These are phyloP conservation scores for Leptinotarsa tumamoca DNA, from an alignment of 2,888 invertebrate species.

Conservation along the genomic window DNA sequence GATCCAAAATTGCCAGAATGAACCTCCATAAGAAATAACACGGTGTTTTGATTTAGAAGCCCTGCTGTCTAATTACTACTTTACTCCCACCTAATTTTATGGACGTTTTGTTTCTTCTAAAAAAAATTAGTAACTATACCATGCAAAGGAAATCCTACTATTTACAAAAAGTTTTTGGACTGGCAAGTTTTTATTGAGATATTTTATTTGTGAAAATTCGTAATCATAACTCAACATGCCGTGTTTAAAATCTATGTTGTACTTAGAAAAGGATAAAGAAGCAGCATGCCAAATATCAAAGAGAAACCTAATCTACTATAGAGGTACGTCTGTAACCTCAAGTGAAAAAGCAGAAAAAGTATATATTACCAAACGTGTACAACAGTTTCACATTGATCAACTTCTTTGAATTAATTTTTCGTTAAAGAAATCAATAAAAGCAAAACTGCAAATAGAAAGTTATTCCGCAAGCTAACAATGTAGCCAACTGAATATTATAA, in stretches of 20 bases:
- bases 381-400: background rate
- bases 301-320: slow-evolving; percentile 2
- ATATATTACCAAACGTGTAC: background rate
- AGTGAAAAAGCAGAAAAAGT: background rate
- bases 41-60: no score
- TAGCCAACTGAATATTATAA: slow-evolving; percentile 10
- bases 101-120: no score
- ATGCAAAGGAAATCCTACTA: no score
- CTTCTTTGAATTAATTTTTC: background rate
- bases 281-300: slow-evolving; percentile 9
- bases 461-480: background rate
- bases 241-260: background rate
- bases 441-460: slow-evolving; percentile 2
- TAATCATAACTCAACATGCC: slow-evolving; percentile 5
- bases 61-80: no score
- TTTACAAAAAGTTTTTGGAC: no score
- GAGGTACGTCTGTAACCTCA: background rate
- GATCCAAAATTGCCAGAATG: no score
- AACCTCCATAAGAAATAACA: no score
- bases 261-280: slow-evolving; percentile 2
- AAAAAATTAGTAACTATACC: no score
- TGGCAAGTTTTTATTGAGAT: no score
- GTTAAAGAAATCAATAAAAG: background rate
- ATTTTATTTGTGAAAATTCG: background rate
- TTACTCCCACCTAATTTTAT: no score